phyloP scores from a whole-genome alignment of 2,888 invertebrate species.

The Pherbina coryleti region DNA sequence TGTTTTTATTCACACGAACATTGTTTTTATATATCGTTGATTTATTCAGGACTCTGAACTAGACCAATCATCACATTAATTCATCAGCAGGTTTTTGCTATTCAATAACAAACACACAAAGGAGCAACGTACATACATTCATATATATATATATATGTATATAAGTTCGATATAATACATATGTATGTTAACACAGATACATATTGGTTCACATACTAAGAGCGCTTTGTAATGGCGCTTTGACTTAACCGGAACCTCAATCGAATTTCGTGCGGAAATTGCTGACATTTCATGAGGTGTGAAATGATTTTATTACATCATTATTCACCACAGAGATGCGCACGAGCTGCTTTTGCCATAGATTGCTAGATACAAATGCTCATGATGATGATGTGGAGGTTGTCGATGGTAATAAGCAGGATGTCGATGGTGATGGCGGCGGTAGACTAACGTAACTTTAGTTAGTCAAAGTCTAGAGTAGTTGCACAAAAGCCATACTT shows the following conservation, averaged over 20 bases:
- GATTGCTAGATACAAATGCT: too few relatives aligned
- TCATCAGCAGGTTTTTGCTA: slow-evolving; percentile 53
- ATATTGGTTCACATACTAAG: neutral
- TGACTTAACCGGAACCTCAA: slow-evolving; percentile 59
- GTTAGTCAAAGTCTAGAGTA: too few relatives aligned
- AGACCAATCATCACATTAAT: slow-evolving; percentile 54
- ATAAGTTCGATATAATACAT: neutral
- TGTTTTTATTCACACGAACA: slow-evolving; percentile 46
- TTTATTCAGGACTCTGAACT: neutral
- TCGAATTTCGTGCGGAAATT: slow-evolving; percentile 63
- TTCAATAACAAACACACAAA: neutral
- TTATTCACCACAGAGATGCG: slow-evolving; percentile 54
- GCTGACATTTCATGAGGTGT: slow-evolving; percentile 64
- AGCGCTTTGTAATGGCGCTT: neutral
- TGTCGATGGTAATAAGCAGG: too few relatives aligned
- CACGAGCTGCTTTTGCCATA: too few relatives aligned
- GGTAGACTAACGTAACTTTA: too few relatives aligned
- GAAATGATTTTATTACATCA: slow-evolving; percentile 64
- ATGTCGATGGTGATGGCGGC: too few relatives aligned
- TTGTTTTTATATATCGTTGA: neutral
- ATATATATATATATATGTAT: too few relatives aligned
- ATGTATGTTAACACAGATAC: neutral
- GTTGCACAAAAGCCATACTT: too few relatives aligned
- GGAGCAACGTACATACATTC: too few relatives aligned
- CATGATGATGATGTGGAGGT: too few relatives aligned